phyloP scores from a whole-genome alignment of 2,888 invertebrate genomes.

The Melanargia galathea region DNA sequence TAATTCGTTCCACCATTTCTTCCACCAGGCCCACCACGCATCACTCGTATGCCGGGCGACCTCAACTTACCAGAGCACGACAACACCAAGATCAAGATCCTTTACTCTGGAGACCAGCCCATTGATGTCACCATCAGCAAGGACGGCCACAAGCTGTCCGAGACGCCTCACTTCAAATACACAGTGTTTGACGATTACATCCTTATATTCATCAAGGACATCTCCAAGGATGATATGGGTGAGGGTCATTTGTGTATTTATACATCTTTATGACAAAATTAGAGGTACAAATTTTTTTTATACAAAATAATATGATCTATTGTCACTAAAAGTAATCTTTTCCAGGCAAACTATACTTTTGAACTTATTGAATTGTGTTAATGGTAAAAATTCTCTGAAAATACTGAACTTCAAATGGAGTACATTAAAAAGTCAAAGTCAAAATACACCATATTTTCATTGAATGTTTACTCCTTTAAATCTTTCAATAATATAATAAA shows the following conservation, averaged over 20 bases:
- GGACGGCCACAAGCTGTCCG: conserved; percentile 90
- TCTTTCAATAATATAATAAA: too few species aligned
- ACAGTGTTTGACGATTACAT: conserved; percentile 98
- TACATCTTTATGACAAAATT: too few species aligned
- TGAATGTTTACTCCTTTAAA: too few species aligned
- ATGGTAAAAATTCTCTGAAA: too few species aligned
- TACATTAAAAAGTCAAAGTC: too few species aligned
- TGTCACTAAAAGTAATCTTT: too few species aligned
- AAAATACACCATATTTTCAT: too few species aligned
- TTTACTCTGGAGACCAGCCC: conserved; percentile 98
- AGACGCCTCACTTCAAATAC: conserved; percentile 90
- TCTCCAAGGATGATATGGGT: conserved; percentile 94
- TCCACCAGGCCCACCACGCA: conserved; percentile 90
- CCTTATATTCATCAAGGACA: conserved; percentile 96
- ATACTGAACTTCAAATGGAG: too few species aligned
- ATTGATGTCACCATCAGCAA: conserved; percentile 92
- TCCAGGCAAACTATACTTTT: too few species aligned
- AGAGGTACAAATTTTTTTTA: too few species aligned
- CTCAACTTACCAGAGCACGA: conserved; percentile 96
- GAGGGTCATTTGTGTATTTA: conserved; percentile 37
- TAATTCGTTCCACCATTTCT: background rate
- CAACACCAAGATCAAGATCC: conserved; percentile 98
- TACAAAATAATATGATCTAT: too few species aligned
- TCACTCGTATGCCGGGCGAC: conserved; percentile 94
- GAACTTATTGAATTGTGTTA: too few species aligned